A percentile compares a stretch with the other conserved stretches of the same genome.
These are phyloP conservation scores for Sabellastarte sp. DNA, from an alignment of 2,888 invertebrate genomes.

Conservation along the genomic window DNA sequence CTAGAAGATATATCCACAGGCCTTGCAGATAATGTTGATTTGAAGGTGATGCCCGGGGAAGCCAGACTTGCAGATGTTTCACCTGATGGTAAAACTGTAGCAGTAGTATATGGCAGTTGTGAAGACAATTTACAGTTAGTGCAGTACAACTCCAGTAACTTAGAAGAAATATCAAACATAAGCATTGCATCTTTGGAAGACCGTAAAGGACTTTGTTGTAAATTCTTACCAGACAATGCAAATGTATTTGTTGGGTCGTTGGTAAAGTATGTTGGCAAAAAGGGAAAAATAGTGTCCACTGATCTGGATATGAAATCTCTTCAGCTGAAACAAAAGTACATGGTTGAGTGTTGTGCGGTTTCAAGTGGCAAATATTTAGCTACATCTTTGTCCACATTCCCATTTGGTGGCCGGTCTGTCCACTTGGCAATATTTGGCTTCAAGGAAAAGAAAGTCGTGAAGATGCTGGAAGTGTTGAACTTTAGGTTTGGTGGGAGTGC, in stretches of 20 bases:
- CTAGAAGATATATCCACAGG: conserved; percentile 24
- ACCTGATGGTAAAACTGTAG: conserved; percentile 23
- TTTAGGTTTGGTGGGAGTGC: conserved; percentile 33
- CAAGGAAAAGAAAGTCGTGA: conserved; percentile 23
- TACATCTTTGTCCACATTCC: conserved; percentile 25
- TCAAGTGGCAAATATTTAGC: conserved; percentile 15
- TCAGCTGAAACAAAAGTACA: conserved; percentile 25
- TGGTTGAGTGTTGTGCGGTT: conserved; percentile 23
- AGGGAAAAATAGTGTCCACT: conserved; percentile 17
- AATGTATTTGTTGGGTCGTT: conserved; percentile 28
- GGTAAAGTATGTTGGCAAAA: conserved; percentile 16
- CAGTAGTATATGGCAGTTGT: conserved; percentile 19
- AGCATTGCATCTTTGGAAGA: conserved; percentile 22
- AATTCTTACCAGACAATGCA: conserved; percentile 20
- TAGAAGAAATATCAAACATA: conserved; percentile 12
- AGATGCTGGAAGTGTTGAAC: conserved; percentile 25
- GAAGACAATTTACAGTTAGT: conserved; percentile 16
- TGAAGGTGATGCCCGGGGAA: conserved; percentile 9
- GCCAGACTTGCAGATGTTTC: conserved; percentile 22
- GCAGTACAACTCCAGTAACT: conserved; percentile 13
- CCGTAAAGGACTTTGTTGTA: conserved; percentile 15
- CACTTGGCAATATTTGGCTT: conserved; percentile 26
- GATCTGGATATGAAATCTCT: conserved; percentile 19
- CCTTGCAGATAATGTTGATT: conserved; percentile 17
- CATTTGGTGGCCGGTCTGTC: conserved; percentile 27